phyloP scores from a whole-genome alignment of 1,140 invertebrate genomes.

The Proctacanthus coquilletti region DNA sequence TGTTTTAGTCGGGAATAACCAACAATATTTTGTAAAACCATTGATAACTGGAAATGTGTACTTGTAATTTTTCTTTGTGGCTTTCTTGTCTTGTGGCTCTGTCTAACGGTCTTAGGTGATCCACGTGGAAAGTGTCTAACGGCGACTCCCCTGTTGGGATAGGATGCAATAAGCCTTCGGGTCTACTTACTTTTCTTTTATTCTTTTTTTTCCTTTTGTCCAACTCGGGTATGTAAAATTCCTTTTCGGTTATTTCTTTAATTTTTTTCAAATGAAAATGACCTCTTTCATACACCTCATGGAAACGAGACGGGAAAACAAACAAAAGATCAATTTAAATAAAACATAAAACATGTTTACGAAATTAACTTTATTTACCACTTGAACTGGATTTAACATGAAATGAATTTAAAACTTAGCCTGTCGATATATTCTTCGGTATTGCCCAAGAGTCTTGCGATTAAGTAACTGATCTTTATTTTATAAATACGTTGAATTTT shows the following conservation, averaged over 20 bases:
- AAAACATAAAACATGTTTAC: no score
- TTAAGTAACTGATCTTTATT: no score
- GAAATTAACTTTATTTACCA: no score
- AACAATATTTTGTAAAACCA: constrained; percentile 20
- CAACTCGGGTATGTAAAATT: not conserved
- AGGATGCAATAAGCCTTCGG: constrained; percentile 8
- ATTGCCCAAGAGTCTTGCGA: no score
- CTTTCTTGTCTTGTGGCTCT: no score
- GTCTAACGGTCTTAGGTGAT: constrained; percentile 20
- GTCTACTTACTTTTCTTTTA: not conserved
- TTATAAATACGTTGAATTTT: no score
- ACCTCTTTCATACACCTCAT: no score
- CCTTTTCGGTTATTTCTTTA: not conserved
- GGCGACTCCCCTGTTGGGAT: constrained; percentile 15
- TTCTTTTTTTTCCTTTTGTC: not conserved
- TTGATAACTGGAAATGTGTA: constrained; percentile 24
- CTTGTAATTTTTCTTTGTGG: constrained; percentile 17
- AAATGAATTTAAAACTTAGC: no score
- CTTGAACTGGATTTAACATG: no score
- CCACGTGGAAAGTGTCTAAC: constrained; percentile 16
- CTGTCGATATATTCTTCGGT: no score
- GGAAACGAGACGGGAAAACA: no score
- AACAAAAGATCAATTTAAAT: no score
- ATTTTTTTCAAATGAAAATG: not conserved
- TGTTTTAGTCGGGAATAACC: constrained; percentile 4